A percentile compares a stretch with the other conserved stretches of the same genome.
Conservation (phyloP, 2,888 invertebrate genomes). For the Eledona agricola region DNA sequence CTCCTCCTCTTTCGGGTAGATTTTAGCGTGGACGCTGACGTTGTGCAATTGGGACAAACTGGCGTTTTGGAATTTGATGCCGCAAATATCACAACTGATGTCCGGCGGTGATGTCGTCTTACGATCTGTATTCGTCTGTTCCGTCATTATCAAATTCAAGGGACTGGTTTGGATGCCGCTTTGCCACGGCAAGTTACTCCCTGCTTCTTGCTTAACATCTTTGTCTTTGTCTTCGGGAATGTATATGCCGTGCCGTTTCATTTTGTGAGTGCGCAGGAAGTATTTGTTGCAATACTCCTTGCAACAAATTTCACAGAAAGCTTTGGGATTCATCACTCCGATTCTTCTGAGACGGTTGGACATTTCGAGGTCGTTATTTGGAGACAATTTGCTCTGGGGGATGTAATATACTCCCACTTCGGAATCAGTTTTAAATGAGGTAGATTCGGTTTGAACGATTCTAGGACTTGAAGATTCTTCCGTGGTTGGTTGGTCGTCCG, state of each 20-base stretch:
- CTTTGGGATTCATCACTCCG: constrained; percentile 85
- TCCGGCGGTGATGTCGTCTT: constrained; percentile 63
- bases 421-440: constrained; percentile 58
- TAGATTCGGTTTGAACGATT: constrained; percentile 57
- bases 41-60: constrained; percentile 61
- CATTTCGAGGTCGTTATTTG: constrained; percentile 71
- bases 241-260: constrained; percentile 89
- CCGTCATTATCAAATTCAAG: constrained; percentile 78
- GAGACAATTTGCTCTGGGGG: constrained; percentile 56
- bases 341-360: constrained; percentile 79
- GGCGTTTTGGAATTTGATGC: constrained; percentile 65
- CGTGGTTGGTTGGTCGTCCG: constrained; percentile 49
- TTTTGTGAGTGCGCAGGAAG: constrained; percentile 90
- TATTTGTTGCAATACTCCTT: constrained; percentile 95
- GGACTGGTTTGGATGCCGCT: constrained; percentile 76
- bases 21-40: constrained; percentile 57
- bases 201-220: constrained; percentile 58
- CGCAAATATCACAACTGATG: constrained; percentile 64
- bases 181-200: constrained; percentile 53
- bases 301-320: constrained; percentile 93
- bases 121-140: constrained; percentile 68
- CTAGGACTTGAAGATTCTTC: constrained; percentile 58
- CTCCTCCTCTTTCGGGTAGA: constrained; percentile 45
- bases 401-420: constrained; percentile 55
- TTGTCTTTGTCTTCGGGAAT: constrained; percentile 68